These are phyloP conservation scores for Philereme vetulata DNA, from an alignment of 2,888 invertebrate genomes.

Conservation along the genomic window DNA sequence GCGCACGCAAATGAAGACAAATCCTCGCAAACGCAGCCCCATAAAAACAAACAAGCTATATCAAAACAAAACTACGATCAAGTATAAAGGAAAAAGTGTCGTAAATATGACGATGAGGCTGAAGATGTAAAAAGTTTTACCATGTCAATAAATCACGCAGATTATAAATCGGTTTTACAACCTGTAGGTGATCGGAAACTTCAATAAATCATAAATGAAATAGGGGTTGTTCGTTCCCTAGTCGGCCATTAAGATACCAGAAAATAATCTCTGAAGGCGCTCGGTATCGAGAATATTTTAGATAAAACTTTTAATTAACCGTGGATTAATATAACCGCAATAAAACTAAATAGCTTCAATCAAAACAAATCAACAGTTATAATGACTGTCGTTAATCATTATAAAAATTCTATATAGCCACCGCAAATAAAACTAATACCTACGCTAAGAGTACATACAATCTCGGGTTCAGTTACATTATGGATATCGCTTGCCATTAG, in stretches of 20 bases:
- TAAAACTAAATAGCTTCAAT: constrained; percentile 59
- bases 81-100: constrained; percentile 38
- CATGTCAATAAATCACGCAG: constrained; percentile 71
- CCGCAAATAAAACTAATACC: constrained; percentile 56
- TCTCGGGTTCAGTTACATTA: constrained; percentile 53
- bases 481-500: constrained; percentile 47
- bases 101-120: constrained; percentile 47
- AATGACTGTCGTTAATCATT: constrained; percentile 59
- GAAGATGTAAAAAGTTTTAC: constrained; percentile 67
- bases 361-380: constrained; percentile 62
- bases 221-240: constrained; percentile 62
- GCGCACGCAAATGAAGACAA: constrained; percentile 37
- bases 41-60: constrained; percentile 24
- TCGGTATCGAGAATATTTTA: constrained; percentile 30
- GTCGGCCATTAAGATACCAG: constrained; percentile 55
- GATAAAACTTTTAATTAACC: constrained; percentile 49
- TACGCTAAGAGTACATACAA: constrained; percentile 30
- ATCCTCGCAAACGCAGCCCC: constrained; percentile 26
- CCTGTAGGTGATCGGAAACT: constrained; percentile 66
- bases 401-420: constrained; percentile 56
- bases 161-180: constrained; percentile 76
- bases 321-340: constrained; percentile 45
- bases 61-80: constrained; percentile 35
- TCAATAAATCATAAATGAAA: constrained; percentile 71
- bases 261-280: constrained; percentile 30